Evolutionary conservation across 2,113 vertebrate species (phyloP), one percentile per base, ranked within the genome.

Genomic region (Nanorana parkeri): DNA sequence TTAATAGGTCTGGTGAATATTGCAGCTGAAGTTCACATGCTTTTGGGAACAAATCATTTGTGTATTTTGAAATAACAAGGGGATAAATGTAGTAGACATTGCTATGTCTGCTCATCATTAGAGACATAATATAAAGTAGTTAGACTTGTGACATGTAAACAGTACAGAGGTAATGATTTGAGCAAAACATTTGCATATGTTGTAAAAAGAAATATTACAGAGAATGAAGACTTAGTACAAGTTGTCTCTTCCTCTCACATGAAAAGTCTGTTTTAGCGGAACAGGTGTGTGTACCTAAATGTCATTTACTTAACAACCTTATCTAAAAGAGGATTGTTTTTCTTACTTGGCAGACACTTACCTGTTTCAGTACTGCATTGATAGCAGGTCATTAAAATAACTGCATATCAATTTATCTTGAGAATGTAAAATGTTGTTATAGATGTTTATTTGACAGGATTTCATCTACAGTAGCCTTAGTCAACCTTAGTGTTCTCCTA

Each of bases 281-380:
- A 6, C 32, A 55, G 8, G 47, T 68, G 26, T 78, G 41, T 36
- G 65, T 67, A 36, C 8, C 6, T 51, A 21, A 51, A 68, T 47
- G 67, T 5, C 21, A 68, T 67, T 69, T 79, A 36, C 21, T 2
- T 16, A 58, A 47, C 3, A 26, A 17, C 29, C 21, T 17, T 54
- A 20, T 67, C 66, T n/a, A 47, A 79, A n/a, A 24, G 28, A 60
- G 8, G 17, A 24, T 41, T 79, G 47, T 68, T 23, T 79, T 58
- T 1, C 26, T 52, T 4, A 3, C 23, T 63, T 63, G 21, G 32
- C 68, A 72, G 68, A 7, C 13, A 7, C 2, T 24, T 23, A 21
- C 15, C 2, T 17, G 29, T 55, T 56, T 17, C 19, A 11, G 21
- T 4, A 76, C 20, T 24, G 7, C 4, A 51, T 13, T 66, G 51